Percentiles rank a stretch among this genome's conserved stretches.
Conservation (phyloP, 2,797 vertebrate species). For the Rhynchotus rufescens region DNA sequence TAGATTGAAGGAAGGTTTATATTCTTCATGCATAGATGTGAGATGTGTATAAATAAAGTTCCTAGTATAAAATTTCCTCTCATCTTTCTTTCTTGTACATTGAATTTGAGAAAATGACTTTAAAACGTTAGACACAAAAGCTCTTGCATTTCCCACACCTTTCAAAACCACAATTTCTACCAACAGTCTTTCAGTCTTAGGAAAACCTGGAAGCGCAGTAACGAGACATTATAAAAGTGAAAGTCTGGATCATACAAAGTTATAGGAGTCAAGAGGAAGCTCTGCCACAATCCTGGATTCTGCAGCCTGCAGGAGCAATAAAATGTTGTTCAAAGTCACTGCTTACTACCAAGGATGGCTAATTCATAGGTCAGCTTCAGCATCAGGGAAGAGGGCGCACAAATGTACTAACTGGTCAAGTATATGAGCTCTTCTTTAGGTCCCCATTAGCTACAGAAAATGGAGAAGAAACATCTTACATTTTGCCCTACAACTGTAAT, state of each 20-base stretch:
- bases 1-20: background rate
- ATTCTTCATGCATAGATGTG: background rate
- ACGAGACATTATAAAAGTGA: background rate
- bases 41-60: background rate
- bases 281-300: background rate
- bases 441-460: background rate
- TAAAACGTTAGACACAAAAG: background rate
- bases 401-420: background rate
- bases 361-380: background rate
- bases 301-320: background rate
- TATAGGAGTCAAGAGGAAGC: accelerated
- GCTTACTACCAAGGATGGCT: background rate
- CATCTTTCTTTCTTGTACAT: background rate
- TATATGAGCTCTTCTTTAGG: background rate
- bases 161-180: background rate
- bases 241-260: background rate
- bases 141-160: background rate
- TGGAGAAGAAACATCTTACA: background rate
- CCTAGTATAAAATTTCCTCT: background rate
- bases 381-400: background rate
- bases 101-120: background rate
- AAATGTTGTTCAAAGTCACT: background rate
- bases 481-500: background rate
- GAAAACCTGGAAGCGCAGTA: background rate
- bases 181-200: background rate